Evolutionary conservation across 2,888 invertebrate species (phyloP).

Genomic region (Scrobipalpa atriplicella): DNA sequence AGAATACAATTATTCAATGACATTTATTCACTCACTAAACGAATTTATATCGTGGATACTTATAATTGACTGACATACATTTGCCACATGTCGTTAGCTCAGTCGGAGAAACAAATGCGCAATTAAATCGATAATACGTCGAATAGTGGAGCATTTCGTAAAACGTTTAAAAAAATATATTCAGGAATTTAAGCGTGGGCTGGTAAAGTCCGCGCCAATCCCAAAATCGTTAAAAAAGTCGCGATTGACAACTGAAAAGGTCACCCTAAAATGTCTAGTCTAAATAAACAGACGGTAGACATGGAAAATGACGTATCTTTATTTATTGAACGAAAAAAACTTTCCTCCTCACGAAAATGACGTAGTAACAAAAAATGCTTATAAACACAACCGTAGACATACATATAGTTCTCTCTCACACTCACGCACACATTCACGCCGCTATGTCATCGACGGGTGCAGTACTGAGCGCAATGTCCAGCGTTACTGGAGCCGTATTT

Average conservation of each 20-base stretch:
- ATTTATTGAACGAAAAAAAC: slow-evolving; percentile 60
- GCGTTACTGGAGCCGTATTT: too few species aligned
- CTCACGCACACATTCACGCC: slow-evolving; percentile 32
- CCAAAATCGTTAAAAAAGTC: slow-evolving; percentile 51
- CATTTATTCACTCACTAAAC: slow-evolving; percentile 2
- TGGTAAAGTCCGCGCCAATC: slow-evolving; percentile 47
- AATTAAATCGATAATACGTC: slow-evolving; percentile 27
- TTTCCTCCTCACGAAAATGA: slow-evolving; percentile 58
- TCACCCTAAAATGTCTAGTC: slow-evolving; percentile 46
- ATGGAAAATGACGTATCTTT: slow-evolving; percentile 54
- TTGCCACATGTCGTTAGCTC: slow-evolving; percentile 24
- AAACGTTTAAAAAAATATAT: slow-evolving; percentile 65
- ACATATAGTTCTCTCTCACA: slow-evolving; percentile 42
- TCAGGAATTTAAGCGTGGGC: slow-evolving; percentile 58
- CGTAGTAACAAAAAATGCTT: slow-evolving; percentile 64
- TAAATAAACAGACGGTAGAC: slow-evolving; percentile 45
- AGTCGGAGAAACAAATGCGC: slow-evolving; percentile 29
- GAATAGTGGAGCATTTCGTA: slow-evolving; percentile 45
- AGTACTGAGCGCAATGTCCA: slow-evolving; percentile 37
- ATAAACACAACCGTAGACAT: slow-evolving; percentile 69
- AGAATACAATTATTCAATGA: not conserved
- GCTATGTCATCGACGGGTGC: slow-evolving; percentile 39
- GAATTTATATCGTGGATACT: not conserved
- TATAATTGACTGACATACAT: slow-evolving; percentile 37
- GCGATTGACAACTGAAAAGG: slow-evolving; percentile 51